Conservation (phyloP, 2,888 invertebrate genomes). For the Tillus elongatus region DNA sequence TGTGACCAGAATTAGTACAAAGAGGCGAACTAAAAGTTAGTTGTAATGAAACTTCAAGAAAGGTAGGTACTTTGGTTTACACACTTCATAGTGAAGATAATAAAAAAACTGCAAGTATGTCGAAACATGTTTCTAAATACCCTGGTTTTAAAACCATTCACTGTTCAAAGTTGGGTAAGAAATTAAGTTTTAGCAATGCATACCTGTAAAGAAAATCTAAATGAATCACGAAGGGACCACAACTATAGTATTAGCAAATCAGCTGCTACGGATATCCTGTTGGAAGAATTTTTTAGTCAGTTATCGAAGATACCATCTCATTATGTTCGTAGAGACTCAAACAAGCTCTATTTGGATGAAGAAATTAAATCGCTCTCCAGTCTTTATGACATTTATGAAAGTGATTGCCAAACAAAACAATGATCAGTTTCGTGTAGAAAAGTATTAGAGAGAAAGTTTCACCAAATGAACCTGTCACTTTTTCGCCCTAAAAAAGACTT, state of each 20-base stretch:
- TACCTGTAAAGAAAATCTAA: constrained; percentile 1
- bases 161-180: constrained; percentile 2
- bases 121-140: constrained; percentile 1
- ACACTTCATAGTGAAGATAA: neutral
- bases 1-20: no score
- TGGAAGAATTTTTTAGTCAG: constrained; percentile 2
- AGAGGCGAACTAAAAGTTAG: no score
- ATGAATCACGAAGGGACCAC: constrained; percentile 1
- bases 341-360: constrained; percentile 3
- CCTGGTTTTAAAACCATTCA: constrained; percentile 1
- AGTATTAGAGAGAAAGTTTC: no score
- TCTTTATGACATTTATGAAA: constrained; percentile 1
- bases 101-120: constrained; percentile 1
- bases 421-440: neutral
- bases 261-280: neutral
- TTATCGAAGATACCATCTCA: constrained; percentile 1
- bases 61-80: neutral
- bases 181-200: constrained; percentile 2
- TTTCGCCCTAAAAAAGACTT: constrained; percentile 2
- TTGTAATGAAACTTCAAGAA: no score
- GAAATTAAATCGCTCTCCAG: neutral
- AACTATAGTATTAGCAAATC: constrained; percentile 1
- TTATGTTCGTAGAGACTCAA: constrained; percentile 2
- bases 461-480: no score
- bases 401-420: neutral